Conservation (phyloP, 2,113 vertebrate species). For the Nicator chloris region DNA sequence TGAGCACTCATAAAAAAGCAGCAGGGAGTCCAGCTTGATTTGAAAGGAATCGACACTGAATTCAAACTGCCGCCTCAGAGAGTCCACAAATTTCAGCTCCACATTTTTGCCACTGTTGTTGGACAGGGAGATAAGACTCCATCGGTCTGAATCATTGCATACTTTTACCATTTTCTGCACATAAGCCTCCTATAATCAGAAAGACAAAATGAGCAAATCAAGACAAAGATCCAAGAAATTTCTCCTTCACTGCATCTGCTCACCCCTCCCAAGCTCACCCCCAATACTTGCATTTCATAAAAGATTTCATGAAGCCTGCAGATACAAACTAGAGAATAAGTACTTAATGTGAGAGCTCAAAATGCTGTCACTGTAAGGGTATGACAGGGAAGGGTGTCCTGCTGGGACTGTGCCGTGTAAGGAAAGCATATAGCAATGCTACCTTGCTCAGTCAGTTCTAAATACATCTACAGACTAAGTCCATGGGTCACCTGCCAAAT, state of each 20-base stretch:
- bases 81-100: slow-evolving; percentile 99
- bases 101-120: slow-evolving; percentile 99
- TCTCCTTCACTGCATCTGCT: neutral
- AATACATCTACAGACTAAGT: neutral
- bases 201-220: slow-evolving; percentile 63
- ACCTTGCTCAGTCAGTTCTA: neutral
- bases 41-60: slow-evolving; percentile 99
- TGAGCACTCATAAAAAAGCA: slow-evolving; percentile 97
- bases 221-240: neutral
- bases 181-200: slow-evolving; percentile 89
- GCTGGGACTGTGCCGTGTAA: neutral
- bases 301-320: neutral
- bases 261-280: neutral
- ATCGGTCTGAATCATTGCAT: slow-evolving; percentile 96
- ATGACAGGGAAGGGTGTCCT: neutral
- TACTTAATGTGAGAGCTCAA: neutral
- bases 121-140: slow-evolving; percentile 98
- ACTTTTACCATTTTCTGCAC: slow-evolving; percentile 99
- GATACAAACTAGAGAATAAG: neutral
- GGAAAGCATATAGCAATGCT: neutral
- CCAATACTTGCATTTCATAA: neutral
- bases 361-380: neutral
- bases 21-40: slow-evolving; percentile 97
- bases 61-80: slow-evolving; percentile 96
- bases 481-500: neutral